Evolutionary conservation across 37 sponge, comb jelly and placozoan genomes (phyloP), one percentile per base, ranked within the genome.

Genomic region (Aplysina aerophoba): DNA sequence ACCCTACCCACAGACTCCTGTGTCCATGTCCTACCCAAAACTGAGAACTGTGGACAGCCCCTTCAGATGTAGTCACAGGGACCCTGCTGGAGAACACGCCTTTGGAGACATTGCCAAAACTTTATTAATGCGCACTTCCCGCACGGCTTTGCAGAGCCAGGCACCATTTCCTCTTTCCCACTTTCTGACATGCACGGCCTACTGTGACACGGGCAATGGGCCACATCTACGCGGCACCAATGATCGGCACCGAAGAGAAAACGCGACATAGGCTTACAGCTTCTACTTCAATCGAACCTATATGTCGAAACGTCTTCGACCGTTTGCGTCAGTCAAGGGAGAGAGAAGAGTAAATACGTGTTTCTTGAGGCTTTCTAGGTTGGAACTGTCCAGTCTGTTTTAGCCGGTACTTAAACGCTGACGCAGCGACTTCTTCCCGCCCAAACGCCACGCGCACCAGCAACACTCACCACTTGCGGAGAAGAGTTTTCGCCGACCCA

Each of bases 401-500:
- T n/a, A n/a, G n/a, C n/a, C n/a, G n/a, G n/a, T n/a, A n/a, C n/a
- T n/a, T n/a, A n/a, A n/a, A n/a, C n/a, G n/a, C n/a, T n/a, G n/a
- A n/a, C n/a, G n/a, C n/a, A n/a, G n/a, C n/a, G n/a, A n/a, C n/a
- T 33, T 25, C 27, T 17, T 83, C 27, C 22, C 67, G 22, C 44
- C 64, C 1, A 57, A 21, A 53, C 27, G 39, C 22, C 55, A 78
- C 79, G 38, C 55, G 40, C 79, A 78, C 55, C 55, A 78, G 55
- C 15, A 66, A 83, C 68, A 83, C 66, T 50, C 71, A 69, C 71
- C 27, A 69, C 34, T 69, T 27, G 27, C 5, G 27, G 63, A 25
- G 25, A 27, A 8, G 11, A 62, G 11, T 13, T 27, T 62, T 25
- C 25, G 5, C 63, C 25, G 4, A n/a, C 27, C 12, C 63, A 5